Conservation (phyloP, 2,797 vertebrate species). For the Chloroceryle inda region DNA sequence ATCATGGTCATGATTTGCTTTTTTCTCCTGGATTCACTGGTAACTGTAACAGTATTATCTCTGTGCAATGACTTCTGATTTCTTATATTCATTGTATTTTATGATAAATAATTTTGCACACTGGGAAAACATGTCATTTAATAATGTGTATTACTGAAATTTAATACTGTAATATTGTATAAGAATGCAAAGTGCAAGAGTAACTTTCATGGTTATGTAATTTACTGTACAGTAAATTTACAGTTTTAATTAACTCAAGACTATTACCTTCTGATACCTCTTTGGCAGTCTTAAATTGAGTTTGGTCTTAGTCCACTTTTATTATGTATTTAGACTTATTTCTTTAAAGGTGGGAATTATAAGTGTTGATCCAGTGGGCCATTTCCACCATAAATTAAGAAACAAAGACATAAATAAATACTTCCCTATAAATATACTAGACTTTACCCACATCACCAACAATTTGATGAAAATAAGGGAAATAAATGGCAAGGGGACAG, state of each 20-base stretch:
- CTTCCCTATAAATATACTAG: background rate
- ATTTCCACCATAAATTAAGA: background rate
- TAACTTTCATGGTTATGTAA: background rate
- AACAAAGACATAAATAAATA: background rate
- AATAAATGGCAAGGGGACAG: background rate
- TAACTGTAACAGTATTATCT: background rate
- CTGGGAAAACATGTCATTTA: background rate
- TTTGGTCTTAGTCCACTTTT: background rate
- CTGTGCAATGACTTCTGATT: background rate
- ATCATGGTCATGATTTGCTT: background rate
- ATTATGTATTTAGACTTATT: background rate
- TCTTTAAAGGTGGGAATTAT: background rate
- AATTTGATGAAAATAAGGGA: background rate
- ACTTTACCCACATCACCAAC: background rate
- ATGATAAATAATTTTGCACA: background rate
- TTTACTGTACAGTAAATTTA: background rate
- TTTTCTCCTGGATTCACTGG: background rate
- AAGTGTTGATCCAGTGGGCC: background rate
- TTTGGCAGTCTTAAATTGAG: background rate
- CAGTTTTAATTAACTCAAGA: background rate
- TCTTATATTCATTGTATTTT: background rate
- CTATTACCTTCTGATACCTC: background rate
- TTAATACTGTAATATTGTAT: background rate
- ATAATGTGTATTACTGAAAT: background rate
- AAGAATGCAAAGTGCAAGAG: background rate